These are phyloP conservation scores for Tonatia bakeri DNA, from an alignment of 2,113 vertebrate species.

Conservation along the genomic window DNA sequence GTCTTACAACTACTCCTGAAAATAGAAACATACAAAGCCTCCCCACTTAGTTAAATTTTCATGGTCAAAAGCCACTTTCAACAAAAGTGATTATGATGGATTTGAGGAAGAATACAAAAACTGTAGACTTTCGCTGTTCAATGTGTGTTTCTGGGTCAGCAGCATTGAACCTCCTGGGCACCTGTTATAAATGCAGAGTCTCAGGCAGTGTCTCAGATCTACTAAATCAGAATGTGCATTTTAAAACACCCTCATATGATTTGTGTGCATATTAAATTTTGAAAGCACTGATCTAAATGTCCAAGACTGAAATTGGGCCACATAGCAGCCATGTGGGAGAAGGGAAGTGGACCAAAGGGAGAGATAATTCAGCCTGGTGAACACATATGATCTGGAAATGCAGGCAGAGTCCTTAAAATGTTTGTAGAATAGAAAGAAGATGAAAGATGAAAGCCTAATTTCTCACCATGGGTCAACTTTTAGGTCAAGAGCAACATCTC, in stretches of 20 bases:
- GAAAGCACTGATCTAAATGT: background rate
- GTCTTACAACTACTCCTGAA: background rate
- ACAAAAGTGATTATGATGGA: background rate
- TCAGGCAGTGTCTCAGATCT: background rate
- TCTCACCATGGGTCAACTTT: background rate
- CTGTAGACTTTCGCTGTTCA: background rate
- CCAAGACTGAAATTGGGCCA: background rate
- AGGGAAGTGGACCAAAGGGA: background rate
- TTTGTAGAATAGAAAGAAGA: background rate
- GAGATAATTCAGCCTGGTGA: background rate
- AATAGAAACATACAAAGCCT: background rate
- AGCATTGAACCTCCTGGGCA: accelerated
- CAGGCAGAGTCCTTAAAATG: background rate
- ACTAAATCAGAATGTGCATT: background rate
- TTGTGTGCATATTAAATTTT: background rate
- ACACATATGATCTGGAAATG: background rate
- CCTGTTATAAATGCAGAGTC: background rate
- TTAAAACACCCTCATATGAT: background rate
- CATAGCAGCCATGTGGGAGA: background rate
- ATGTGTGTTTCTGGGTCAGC: background rate
- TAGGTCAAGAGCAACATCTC: background rate
- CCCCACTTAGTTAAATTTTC: background rate
- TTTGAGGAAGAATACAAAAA: background rate
- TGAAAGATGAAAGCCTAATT: background rate
- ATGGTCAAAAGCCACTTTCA: background rate